A percentile compares a stretch with the other conserved stretches of the same genome.
phyloP scores from a whole-genome alignment of 2,888 invertebrate genomes.

The Tetheella fluctuosa region DNA sequence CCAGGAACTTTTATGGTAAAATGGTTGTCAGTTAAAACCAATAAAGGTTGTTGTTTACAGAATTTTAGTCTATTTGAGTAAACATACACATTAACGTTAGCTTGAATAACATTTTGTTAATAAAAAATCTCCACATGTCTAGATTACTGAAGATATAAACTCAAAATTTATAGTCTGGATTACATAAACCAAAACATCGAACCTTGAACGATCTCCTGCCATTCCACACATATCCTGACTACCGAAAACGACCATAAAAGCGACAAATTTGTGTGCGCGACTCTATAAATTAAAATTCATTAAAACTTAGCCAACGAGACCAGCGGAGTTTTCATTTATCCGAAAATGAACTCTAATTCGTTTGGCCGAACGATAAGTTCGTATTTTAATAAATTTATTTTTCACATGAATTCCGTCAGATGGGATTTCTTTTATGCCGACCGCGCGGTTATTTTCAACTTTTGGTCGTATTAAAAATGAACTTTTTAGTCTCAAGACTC shows the following conservation, averaged over 20 bases:
- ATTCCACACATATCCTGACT: conserved; percentile 57
- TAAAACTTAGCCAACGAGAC: conserved; percentile 62
- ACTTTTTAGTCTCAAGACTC: conserved; percentile 34
- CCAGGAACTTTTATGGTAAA: neutral
- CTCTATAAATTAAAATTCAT: conserved; percentile 75
- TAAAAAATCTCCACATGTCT: conserved; percentile 41
- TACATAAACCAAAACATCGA: conserved; percentile 66
- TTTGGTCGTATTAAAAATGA: conserved; percentile 51
- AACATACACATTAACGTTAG: conserved; percentile 32
- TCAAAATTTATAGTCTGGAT: conserved; percentile 60
- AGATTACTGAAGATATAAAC: conserved; percentile 21
- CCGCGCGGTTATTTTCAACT: conserved; percentile 57
- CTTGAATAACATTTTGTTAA: conserved; percentile 40
- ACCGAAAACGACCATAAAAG: conserved; percentile 64
- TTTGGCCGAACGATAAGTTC: conserved; percentile 42
- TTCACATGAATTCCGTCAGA: conserved; percentile 53
- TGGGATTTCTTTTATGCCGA: conserved; percentile 54
- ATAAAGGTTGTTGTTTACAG: neutral
- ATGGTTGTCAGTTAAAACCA: neutral
- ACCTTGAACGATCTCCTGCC: conserved; percentile 45
- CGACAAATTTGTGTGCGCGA: conserved; percentile 68
- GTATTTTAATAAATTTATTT: conserved; percentile 49
- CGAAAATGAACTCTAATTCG: conserved; percentile 60
- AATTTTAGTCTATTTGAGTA: conserved; percentile 27
- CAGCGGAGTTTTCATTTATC: conserved; percentile 48